Base-by-base conservation (phyloP, 2,113 vertebrate species). In the Sinocyclocheilus anshuiensis region DNA sequence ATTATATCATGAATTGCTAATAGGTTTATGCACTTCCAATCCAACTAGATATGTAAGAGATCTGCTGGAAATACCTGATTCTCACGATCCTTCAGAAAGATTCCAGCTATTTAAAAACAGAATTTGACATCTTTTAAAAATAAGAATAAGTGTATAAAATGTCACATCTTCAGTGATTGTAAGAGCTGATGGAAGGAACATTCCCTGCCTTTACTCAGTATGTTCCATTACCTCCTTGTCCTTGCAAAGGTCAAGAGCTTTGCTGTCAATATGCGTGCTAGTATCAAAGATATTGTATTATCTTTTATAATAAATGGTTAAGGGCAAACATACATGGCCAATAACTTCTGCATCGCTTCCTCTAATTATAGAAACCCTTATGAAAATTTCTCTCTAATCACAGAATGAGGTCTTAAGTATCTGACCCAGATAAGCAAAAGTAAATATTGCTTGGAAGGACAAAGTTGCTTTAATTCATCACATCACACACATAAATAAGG, bases 371-470 rank as follows among this genome's bases (percentile, higher is more conserved):
- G n/a, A 48, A 48, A 75, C 10, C 72, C 11, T 45, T 75, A 45
- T 48, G 11, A 45, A 81, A 50, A 63, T 29, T 48, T n/a, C 57
- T 81, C 61, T 81, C 4, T 45, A 39, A 59, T 79, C 55, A n/a
- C 6, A 79, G 13, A 15, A 48, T 6, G n/a, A 24, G 33, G 24
- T 83, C 24, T 83, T 67, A 26, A 42, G 11, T 15, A 29, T 81
- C 42, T 53, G 81, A 24, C 63, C 63, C 3, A 29, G 63, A 83
- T 82, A 53, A 65, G 61, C 3, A 24, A 63, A 42, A 50, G n/a
- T 77, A 81, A 83, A 71, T 26, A 83, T n/a, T 83, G 63, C n/a
- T 24, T 9, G 26, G 26, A 83, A 83, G 18, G 24, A 55, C 5
- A 81, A 50, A 36, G 63, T 33, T 36, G 45, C 39, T 50, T 71